These are phyloP conservation scores for Invenusta paracnida DNA, from an alignment of 2,888 invertebrate genomes.

Conservation along the genomic window DNA sequence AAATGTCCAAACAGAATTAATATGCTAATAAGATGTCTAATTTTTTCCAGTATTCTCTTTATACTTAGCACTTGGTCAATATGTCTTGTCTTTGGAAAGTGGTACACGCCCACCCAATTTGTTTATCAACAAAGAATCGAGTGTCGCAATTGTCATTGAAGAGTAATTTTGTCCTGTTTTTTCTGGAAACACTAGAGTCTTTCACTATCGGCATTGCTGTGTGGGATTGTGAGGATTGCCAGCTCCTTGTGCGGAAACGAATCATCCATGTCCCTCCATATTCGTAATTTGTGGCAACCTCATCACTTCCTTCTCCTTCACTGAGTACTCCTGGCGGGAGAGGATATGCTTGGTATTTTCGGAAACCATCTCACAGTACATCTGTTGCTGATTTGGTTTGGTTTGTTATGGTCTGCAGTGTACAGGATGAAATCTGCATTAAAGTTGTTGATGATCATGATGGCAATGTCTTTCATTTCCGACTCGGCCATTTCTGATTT, in stretches of 20 bases:
- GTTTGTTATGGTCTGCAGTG: too few species aligned
- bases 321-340: neutral
- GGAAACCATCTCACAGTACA: too few species aligned
- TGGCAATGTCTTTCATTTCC: neutral
- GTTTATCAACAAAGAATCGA: neutral
- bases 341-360: neutral
- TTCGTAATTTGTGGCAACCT: too few species aligned
- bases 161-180: neutral
- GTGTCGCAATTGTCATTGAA: slow-evolving; percentile 18
- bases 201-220: neutral
- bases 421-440: neutral
- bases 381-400: too few species aligned
- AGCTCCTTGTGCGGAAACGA: neutral
- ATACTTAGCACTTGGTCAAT: neutral
- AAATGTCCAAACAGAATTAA: too few species aligned
- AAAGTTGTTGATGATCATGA: neutral
- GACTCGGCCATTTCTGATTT: neutral
- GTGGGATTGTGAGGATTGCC: neutral
- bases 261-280: too few species aligned
- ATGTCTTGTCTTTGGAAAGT: too few species aligned
- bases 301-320: too few species aligned
- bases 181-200: neutral
- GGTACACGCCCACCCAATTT: slow-evolving; percentile 15
- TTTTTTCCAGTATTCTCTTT: neutral
- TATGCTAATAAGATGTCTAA: neutral